Conservation (phyloP, 1,140 invertebrate species). For the Zaprionus vittiger region DNA sequence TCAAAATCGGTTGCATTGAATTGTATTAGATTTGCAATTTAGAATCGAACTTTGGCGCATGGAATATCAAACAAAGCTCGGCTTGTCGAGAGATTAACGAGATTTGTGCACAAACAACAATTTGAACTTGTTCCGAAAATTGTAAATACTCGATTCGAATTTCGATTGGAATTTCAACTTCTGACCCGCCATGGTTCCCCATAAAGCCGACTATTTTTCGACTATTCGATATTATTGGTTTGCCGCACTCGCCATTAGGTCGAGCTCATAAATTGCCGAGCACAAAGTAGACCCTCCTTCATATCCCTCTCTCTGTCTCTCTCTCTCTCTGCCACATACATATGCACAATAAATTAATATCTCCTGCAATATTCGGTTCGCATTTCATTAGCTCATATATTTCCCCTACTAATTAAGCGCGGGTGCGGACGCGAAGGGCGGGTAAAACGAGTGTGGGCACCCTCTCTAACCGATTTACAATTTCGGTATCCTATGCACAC, state of each 20-base stretch:
- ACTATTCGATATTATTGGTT: conserved; percentile 11
- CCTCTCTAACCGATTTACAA: neutral
- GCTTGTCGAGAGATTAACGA: neutral
- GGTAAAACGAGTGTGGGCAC: too few relatives aligned
- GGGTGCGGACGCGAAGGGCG: neutral
- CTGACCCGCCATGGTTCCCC: neutral
- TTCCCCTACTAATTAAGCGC: conserved; percentile 14
- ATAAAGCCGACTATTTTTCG: neutral
- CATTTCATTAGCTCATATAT: conserved; percentile 50
- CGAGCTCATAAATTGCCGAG: conserved; percentile 24
- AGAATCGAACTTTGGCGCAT: neutral
- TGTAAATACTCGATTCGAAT: neutral
- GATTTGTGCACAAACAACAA: conserved; percentile 12
- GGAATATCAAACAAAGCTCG: neutral
- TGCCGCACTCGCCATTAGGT: neutral
- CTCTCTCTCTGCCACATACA: neutral
- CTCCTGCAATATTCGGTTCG: conserved; percentile 30
- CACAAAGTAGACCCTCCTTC: conserved; percentile 3
- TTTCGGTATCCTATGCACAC: neutral
- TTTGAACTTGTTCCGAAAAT: conserved; percentile 10
- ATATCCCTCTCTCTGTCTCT: neutral
- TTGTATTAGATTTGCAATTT: neutral
- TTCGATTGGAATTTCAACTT: neutral
- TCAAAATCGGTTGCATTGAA: neutral
- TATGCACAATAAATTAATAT: conserved; percentile 50